Evolutionary conservation across 2,113 vertebrate species (phyloP).

Genomic region (Tenebrosternarchus preto): DNA sequence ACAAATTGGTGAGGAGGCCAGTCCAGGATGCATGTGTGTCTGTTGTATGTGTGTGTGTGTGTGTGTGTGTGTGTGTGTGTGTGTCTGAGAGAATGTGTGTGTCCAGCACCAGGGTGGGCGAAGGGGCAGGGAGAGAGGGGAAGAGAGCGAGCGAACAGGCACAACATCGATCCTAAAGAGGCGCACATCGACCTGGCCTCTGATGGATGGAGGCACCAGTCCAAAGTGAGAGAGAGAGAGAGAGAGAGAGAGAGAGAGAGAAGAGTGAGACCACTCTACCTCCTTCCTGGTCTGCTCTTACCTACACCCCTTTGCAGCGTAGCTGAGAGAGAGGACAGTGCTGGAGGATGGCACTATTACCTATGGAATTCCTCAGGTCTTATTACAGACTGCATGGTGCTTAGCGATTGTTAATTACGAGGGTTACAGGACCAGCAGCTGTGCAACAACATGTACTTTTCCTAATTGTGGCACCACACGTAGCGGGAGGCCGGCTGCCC

Average conservation of each 20-base stretch:
- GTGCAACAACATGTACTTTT: slow-evolving; percentile 44
- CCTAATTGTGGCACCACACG: slow-evolving; percentile 43
- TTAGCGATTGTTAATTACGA: slow-evolving; percentile 47
- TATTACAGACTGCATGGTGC: slow-evolving; percentile 34
- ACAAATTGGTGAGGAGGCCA: slow-evolving; percentile 86
- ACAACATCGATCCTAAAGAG: slow-evolving; percentile 84
- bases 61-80: slow-evolving; percentile 36
- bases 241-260: slow-evolving; percentile 31
- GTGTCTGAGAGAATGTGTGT: slow-evolving; percentile 28
- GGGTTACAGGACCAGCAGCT: slow-evolving; percentile 43
- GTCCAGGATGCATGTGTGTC: slow-evolving; percentile 73
- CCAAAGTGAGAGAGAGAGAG: slow-evolving; percentile 71
- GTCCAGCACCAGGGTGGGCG: slow-evolving; percentile 46
- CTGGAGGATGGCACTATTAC: slow-evolving; percentile 24
- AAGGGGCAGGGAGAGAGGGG: slow-evolving; percentile 41
- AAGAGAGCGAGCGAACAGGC: slow-evolving; percentile 67
- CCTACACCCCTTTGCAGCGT: slow-evolving; percentile 48
- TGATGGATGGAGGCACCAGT: slow-evolving; percentile 83
- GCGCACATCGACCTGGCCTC: slow-evolving; percentile 84
- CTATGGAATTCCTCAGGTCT: slow-evolving; percentile 40
- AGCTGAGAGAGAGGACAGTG: not conserved
- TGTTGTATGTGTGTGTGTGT: slow-evolving; percentile 45
- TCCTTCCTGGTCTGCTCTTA: slow-evolving; percentile 51
- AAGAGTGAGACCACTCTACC: slow-evolving; percentile 82
- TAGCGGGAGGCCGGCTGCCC: slow-evolving; percentile 35